phyloP scores from a whole-genome alignment of 37 sponge, comb jelly and placozoan species.

The Ephydatia muelleri region DNA sequence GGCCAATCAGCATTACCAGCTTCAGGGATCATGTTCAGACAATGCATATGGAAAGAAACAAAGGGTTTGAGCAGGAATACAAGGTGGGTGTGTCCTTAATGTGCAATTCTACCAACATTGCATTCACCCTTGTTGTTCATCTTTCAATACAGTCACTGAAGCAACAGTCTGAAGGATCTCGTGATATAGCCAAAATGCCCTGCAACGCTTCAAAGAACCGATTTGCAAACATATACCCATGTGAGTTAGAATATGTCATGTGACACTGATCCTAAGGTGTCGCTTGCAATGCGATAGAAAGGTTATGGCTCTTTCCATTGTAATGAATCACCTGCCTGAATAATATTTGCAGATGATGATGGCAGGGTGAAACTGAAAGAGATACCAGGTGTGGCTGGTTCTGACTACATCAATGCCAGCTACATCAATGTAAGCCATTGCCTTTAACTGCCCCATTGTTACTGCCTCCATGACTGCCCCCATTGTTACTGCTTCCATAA shows the following conservation, averaged over 20 bases:
- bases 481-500: too few relatives aligned
- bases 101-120: neutral
- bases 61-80: conserved; percentile 53
- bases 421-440: conserved; percentile 17
- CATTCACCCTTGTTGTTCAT: neutral
- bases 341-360: conserved; percentile 17
- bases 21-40: conserved; percentile 31
- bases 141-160: conserved; percentile 5
- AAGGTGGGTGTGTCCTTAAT: conserved; percentile 10
- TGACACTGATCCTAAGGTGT: neutral
- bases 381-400: neutral
- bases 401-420: conserved; percentile 40
- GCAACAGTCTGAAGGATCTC: conserved; percentile 3
- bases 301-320: too few relatives aligned
- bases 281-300: too few relatives aligned
- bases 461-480: too few relatives aligned
- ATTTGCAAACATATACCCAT: conserved; percentile 57
- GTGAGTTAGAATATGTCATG: conserved; percentile 14
- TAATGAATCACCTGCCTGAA: too few relatives aligned
- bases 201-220: conserved; percentile 50
- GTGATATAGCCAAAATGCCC: conserved; percentile 17
- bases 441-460: neutral
- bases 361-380: conserved; percentile 8
- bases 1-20: conserved; percentile 36
- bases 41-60: conserved; percentile 35